Conservation (phyloP, 2,113 vertebrate species). For the Nansenia antarctica region DNA sequence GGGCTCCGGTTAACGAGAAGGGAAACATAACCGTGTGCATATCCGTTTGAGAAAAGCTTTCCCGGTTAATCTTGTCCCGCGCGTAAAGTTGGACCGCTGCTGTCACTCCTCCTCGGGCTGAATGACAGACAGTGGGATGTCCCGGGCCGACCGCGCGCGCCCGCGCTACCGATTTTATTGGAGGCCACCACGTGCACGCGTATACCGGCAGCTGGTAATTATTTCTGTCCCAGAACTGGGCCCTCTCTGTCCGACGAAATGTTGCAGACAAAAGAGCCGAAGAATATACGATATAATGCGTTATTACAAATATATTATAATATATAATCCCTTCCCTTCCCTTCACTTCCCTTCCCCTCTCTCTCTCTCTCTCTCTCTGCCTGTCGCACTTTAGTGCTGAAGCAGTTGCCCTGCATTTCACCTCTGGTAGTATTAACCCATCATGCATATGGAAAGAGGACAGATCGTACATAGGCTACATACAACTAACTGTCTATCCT, state of each 20-base stretch:
- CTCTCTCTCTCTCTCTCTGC: too few relatives aligned
- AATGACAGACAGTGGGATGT: background rate
- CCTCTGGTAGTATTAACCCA: too few relatives aligned
- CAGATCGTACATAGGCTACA: too few relatives aligned
- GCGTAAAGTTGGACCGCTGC: background rate
- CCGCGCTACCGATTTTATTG: background rate
- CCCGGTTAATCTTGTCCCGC: background rate
- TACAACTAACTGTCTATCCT: too few relatives aligned
- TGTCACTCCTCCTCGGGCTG: background rate
- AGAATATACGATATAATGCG: too few relatives aligned
- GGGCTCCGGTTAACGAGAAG: too few relatives aligned
- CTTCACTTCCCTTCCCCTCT: too few relatives aligned
- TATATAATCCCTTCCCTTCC: too few relatives aligned
- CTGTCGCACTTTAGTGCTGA: background rate
- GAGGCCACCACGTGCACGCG: background rate
- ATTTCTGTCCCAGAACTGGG: conserved; percentile 9
- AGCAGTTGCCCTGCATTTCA: too few relatives aligned
- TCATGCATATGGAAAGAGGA: too few relatives aligned
- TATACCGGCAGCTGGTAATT: conserved; percentile 41
- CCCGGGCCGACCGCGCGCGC: background rate
- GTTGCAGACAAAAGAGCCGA: background rate
- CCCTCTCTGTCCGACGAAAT: background rate
- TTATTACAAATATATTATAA: too few relatives aligned
- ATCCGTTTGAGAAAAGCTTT: background rate
- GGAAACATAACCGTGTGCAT: too few relatives aligned